Percentiles rank a stretch among this genome's conserved stretches.
phyloP scores from a whole-genome alignment of 2,888 invertebrate species.

The Andrena fulva region DNA sequence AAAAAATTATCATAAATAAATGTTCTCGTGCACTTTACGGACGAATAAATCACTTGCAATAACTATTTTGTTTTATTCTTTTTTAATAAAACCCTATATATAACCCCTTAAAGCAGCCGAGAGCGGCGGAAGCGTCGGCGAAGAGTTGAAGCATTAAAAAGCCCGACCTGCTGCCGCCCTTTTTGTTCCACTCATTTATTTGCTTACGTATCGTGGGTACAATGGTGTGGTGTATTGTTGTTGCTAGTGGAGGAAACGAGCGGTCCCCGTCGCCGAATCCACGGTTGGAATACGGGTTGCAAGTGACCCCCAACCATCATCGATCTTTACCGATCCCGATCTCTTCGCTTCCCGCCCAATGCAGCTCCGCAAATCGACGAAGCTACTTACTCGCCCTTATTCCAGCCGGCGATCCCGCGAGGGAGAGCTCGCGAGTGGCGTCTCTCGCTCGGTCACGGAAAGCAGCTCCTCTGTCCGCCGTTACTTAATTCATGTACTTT shows the following conservation, averaged over 20 bases:
- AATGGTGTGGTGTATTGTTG: constrained; percentile 54
- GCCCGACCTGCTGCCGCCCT: constrained; percentile 14
- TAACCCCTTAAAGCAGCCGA: neutral
- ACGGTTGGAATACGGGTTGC: too few species aligned
- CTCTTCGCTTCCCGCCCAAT: too few species aligned
- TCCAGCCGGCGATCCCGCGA: neutral
- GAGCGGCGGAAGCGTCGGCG: neutral
- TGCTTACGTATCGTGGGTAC: constrained; percentile 69
- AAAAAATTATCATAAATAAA: too few species aligned
- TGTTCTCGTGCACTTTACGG: too few species aligned
- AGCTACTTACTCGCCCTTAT: neutral
- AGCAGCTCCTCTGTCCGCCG: neutral
- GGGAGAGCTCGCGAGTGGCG: constrained; percentile 2
- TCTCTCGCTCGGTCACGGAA: neutral
- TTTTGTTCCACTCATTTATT: constrained; percentile 59
- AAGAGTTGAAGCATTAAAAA: constrained; percentile 2
- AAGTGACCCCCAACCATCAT: too few species aligned
- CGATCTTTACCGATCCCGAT: too few species aligned
- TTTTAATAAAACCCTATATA: too few species aligned
- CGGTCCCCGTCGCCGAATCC: too few species aligned
- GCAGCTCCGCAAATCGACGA: too few species aligned
- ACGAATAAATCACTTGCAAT: too few species aligned
- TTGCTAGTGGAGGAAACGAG: constrained; percentile 36
- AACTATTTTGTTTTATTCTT: too few species aligned
- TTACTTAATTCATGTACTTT: constrained; percentile 1